Evolutionary conservation across 1,140 invertebrate genomes (phyloP), one percentile per base, ranked within the genome.

Genomic region (Drosophila asahinai): DNA sequence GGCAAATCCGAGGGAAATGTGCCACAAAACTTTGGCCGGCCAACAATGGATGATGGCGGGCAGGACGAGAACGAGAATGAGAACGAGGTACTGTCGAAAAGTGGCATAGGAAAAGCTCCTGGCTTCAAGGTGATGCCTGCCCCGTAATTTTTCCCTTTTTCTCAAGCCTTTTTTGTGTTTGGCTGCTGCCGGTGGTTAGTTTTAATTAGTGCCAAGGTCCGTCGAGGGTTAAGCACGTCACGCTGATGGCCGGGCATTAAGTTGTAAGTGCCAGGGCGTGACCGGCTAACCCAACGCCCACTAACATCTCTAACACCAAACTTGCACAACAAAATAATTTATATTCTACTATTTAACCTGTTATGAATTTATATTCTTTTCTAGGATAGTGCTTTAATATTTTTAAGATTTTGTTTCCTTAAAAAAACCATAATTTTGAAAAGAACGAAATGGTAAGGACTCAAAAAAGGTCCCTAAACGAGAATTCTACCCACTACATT

Each of bases 201-300:
- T 67, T 64, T 89, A 89, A 87, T 87, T 87, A 87, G 84, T 87
- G 84, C 81, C 84, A 87, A 84, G 86, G 84, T 74, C 74, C 58
- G 43, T 54, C 47, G 77, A 66, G 60, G 55, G 64, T 70, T 78
- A 80, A 81, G 82, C 83, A 72, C 77, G 77, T 89, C 84, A 81
- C 77, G 62, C 68, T 89, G 84, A 80, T 89, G 84, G 61, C 38
- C 30, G 54, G 68, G 77, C 83, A 87, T 87, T 87, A 89, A 89
- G 68, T 80, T 80, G 83, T 89, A 83, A 84, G 82, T 84, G 82
- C 51, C 84, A 57, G 61, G 63, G 75, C 80, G 80, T 80, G 68
- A 68, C 52, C 75, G 36, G 63, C 48, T 77, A 77, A 77, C 55
- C 75, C 19, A n/a, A 19, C 36, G 3, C 22, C 72, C 42, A 47